These are phyloP conservation scores for Phortica okadai DNA, from an alignment of 2,888 invertebrate species.

Conservation along the genomic window DNA sequence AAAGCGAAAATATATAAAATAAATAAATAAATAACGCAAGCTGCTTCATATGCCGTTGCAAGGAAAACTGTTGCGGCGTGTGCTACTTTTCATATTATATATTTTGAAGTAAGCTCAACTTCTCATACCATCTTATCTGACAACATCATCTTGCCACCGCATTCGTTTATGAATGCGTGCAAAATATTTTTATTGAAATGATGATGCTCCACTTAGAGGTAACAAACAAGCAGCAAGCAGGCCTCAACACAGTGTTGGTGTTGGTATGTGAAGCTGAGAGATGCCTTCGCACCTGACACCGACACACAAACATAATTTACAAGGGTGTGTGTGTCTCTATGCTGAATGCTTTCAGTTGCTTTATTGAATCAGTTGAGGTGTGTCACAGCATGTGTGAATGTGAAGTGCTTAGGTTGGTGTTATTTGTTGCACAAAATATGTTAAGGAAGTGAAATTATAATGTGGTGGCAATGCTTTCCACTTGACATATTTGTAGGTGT, in stretches of 20 bases:
- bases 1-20: conserved; percentile 26
- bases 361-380: conserved; percentile 6
- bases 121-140: background rate
- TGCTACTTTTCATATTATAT: background rate
- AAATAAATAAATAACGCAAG: conserved; percentile 3
- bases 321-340: background rate
- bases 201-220: conserved; percentile 15
- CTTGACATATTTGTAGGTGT: background rate
- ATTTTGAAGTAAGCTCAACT: background rate
- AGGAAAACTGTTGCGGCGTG: conserved; percentile 2
- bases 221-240: background rate
- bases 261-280: background rate
- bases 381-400: background rate
- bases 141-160: background rate
- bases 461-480: background rate
- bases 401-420: background rate
- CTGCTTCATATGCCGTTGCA: conserved; percentile 3
- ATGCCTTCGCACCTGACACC: background rate
- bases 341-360: background rate
- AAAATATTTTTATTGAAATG: conserved; percentile 39
- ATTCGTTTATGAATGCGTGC: conserved; percentile 4
- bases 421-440: conserved; percentile 7
- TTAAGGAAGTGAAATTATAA: conserved; percentile 4
- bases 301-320: background rate
- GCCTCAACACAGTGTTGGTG: background rate